Percentiles rank a stretch among this genome's conserved stretches.
Evolutionary conservation across 1,140 invertebrate species (phyloP).

Genomic region (Vanessa tameamea): DNA sequence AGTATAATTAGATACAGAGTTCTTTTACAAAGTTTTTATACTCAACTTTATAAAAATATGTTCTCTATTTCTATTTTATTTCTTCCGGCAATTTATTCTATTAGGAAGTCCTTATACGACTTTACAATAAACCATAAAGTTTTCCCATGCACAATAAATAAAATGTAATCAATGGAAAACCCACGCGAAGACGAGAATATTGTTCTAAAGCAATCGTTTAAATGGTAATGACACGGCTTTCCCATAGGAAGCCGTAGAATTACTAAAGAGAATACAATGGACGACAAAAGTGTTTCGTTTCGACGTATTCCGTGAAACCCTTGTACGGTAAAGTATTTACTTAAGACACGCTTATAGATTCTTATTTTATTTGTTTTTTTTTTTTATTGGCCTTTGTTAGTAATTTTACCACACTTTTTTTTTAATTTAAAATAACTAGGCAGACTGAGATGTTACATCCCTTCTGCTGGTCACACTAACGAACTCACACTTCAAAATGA

Average conservation of each 20-base stretch:
- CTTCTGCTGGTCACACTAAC: too few relatives aligned
- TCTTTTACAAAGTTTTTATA: neutral
- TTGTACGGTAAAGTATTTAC: neutral
- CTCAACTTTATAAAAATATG: neutral
- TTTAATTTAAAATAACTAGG: too few relatives aligned
- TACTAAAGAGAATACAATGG: slow-evolving; percentile 23
- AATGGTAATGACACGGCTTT: slow-evolving; percentile 42
- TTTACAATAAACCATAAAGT: neutral
- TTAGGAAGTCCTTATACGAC: slow-evolving; percentile 2
- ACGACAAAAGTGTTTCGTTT: neutral
- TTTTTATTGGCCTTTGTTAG: neutral
- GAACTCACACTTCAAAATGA: too few relatives aligned
- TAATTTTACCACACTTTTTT: too few relatives aligned
- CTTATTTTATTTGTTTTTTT: neutral
- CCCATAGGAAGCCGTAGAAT: slow-evolving; percentile 41
- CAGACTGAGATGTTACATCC: too few relatives aligned
- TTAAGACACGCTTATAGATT: neutral
- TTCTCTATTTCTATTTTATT: neutral
- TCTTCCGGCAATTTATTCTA: neutral
- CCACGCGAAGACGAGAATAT: slow-evolving; percentile 27
- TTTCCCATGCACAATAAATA: slow-evolving; percentile 25
- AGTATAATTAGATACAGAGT: too few relatives aligned
- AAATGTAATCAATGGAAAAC: slow-evolving; percentile 22
- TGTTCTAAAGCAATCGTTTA: slow-evolving; percentile 38
- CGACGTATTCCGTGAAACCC: neutral